phyloP scores from a whole-genome alignment of 1,140 invertebrate species.

The Drosophila busckii region DNA sequence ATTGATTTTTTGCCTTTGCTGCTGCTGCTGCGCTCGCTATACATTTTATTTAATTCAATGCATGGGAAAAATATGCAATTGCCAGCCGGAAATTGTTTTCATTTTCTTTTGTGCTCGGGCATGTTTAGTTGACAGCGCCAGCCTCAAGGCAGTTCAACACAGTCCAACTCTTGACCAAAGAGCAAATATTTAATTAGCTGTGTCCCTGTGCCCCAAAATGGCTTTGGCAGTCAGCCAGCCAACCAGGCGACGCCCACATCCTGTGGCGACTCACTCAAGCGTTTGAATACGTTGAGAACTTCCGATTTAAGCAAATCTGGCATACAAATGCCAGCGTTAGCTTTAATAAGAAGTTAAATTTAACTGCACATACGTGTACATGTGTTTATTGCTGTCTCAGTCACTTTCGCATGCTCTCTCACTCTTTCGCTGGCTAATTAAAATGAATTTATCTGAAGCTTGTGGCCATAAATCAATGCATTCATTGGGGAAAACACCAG shows the following conservation, averaged over 20 bases:
- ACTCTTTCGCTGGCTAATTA: no score
- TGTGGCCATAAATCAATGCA: conserved; percentile 43
- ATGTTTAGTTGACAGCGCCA: conserved; percentile 28
- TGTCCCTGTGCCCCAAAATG: background rate
- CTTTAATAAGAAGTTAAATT: no score
- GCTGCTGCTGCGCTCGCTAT: background rate
- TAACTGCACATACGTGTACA: no score
- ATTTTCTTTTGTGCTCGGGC: conserved; percentile 21
- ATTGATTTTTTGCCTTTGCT: conserved; percentile 47
- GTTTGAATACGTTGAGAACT: no score
- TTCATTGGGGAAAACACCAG: background rate
- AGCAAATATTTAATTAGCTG: conserved; percentile 67
- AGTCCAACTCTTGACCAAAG: conserved; percentile 49
- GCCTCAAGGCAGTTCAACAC: conserved; percentile 18
- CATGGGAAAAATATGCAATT: background rate
- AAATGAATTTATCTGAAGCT: conserved; percentile 33
- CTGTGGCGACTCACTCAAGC: conserved; percentile 45
- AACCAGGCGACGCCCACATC: conserved; percentile 31
- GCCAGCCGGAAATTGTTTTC: conserved; percentile 24
- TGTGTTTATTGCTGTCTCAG: no score
- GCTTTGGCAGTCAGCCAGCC: background rate
- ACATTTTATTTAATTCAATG: conserved; percentile 4
- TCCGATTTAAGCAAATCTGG: no score
- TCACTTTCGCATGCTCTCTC: no score
- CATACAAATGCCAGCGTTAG: no score